phyloP scores from a whole-genome alignment of 2,113 vertebrate genomes.

The Mixornis gularis region DNA sequence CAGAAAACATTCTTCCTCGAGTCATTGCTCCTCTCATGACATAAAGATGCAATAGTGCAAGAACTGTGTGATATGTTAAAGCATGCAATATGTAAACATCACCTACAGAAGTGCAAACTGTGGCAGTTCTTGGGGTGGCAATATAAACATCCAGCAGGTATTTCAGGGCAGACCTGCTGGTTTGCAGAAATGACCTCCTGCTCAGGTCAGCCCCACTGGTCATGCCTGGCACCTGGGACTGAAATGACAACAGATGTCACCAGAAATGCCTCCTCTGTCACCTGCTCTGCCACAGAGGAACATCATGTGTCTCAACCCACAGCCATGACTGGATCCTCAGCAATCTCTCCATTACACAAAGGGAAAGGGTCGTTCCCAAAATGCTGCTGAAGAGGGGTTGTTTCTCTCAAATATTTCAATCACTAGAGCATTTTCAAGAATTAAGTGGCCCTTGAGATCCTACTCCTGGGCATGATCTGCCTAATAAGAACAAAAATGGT shows the following conservation, averaged over 20 bases:
- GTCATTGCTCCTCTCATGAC: not conserved
- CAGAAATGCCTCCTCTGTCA: not conserved
- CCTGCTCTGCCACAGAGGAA: not conserved
- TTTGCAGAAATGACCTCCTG: not conserved
- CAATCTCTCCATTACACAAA: accelerated
- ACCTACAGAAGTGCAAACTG: not conserved
- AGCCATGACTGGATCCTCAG: not conserved
- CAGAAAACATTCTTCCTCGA: accelerated
- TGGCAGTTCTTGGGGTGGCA: not conserved
- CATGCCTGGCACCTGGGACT: not conserved
- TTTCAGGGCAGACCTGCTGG: not conserved
- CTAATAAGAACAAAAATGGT: not conserved
- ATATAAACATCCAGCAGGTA: not conserved
- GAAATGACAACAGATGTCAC: not conserved
- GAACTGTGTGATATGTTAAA: not conserved
- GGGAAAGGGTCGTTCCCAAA: not conserved
- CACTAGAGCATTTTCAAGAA: not conserved
- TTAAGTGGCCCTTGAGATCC: not conserved
- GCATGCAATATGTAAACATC: not conserved
- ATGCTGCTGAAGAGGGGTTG: not conserved
- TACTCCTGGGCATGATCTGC: not conserved
- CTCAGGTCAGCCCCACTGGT: not conserved
- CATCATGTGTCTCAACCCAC: accelerated
- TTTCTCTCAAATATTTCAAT: not conserved
- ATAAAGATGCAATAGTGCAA: not conserved